Conservation (phyloP, 1,140 invertebrate species). For the Hylaeus anthracinus region DNA sequence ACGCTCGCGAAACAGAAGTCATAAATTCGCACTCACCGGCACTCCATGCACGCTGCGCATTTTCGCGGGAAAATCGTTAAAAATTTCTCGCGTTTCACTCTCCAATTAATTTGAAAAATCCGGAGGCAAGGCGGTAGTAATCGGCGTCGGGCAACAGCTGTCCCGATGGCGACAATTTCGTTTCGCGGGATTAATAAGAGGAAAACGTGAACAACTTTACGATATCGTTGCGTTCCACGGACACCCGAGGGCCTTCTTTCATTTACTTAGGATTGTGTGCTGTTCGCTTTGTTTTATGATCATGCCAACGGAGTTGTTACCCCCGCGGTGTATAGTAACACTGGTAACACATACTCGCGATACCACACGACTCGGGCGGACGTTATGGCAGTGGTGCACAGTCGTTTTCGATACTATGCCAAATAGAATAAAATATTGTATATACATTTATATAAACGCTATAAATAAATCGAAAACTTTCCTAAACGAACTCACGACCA, state of each 20-base stretch:
- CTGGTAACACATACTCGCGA: slow-evolving; percentile 11
- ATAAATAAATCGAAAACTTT: no score
- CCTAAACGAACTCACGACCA: no score
- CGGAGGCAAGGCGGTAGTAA: not conserved
- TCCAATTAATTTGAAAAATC: slow-evolving; percentile 16
- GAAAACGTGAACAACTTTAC: slow-evolving; percentile 39
- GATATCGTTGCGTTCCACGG: slow-evolving; percentile 23
- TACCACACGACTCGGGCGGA: not conserved
- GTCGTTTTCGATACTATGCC: no score
- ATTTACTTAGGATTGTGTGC: slow-evolving; percentile 56
- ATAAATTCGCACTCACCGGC: not conserved
- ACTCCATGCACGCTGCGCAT: not conserved
- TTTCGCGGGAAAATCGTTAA: slow-evolving; percentile 12
- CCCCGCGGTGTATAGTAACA: slow-evolving; percentile 25
- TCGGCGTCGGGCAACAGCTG: slow-evolving; percentile 7
- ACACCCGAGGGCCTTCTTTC: slow-evolving; percentile 31
- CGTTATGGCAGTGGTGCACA: no score
- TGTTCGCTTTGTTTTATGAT: slow-evolving; percentile 63
- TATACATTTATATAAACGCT: no score
- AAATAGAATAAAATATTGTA: no score
- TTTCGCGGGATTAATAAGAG: slow-evolving; percentile 50
- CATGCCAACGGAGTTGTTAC: slow-evolving; percentile 40
- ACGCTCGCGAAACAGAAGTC: not conserved
- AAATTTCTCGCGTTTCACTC: slow-evolving; percentile 12
- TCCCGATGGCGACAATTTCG: not conserved